phyloP scores from a whole-genome alignment of 2,113 vertebrate species.

The Chaenogobius annularis region DNA sequence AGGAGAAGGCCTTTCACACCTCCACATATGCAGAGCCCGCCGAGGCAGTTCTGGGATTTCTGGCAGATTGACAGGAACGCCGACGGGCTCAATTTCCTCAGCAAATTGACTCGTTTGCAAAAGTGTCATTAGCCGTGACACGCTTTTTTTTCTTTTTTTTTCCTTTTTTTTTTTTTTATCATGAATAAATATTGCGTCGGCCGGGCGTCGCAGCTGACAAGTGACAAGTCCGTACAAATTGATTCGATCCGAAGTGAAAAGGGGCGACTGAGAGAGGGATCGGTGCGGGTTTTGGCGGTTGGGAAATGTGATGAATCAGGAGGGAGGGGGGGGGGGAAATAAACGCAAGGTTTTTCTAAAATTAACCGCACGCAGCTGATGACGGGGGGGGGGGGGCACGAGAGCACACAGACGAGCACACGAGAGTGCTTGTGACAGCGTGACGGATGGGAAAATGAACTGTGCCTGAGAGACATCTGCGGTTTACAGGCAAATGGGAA shows the following conservation, averaged over 20 bases:
- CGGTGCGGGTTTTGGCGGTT: not conserved
- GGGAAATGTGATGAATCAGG: not conserved
- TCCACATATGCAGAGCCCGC: not conserved
- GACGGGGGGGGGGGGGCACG: not conserved
- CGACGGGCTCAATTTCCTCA: not conserved
- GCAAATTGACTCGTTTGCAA: conserved; percentile 1
- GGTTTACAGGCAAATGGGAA: not conserved
- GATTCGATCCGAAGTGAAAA: not conserved
- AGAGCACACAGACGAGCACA: not conserved
- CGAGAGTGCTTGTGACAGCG: not conserved
- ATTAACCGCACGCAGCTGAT: not conserved
- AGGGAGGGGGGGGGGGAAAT: not conserved
- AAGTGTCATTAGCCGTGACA: not conserved
- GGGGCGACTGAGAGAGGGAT: not conserved
- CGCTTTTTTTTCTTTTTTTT: not conserved
- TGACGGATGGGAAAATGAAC: not conserved
- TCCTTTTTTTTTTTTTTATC: not conserved
- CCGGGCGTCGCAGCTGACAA: not conserved
- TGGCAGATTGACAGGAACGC: conserved; percentile 7
- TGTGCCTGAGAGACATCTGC: conserved; percentile 1
- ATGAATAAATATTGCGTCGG: not conserved
- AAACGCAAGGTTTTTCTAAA: not conserved
- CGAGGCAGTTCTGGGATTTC: not conserved
- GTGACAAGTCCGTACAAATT: conserved; percentile 1
- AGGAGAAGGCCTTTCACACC: not conserved